These are phyloP conservation scores for Perca flavescens DNA, from an alignment of 2,113 vertebrate genomes.

Conservation along the genomic window DNA sequence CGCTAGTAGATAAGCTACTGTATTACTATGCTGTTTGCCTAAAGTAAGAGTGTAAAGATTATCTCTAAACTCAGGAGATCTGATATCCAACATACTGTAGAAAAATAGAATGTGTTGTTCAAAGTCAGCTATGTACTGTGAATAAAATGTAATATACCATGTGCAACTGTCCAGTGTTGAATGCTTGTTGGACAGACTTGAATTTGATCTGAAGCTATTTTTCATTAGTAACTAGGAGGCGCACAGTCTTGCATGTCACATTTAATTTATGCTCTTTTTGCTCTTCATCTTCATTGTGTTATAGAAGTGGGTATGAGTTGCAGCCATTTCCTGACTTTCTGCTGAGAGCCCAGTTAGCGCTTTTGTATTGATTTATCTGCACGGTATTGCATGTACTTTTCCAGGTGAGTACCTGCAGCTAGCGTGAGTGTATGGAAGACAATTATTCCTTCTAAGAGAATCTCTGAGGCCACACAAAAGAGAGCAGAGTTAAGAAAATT, in stretches of 20 bases:
- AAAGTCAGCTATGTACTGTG: neutral
- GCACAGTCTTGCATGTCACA: conserved; percentile 33
- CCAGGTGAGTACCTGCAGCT: conserved; percentile 63
- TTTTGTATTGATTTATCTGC: conserved; percentile 61
- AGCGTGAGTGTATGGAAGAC: conserved; percentile 42
- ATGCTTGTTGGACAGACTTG: conserved; percentile 5
- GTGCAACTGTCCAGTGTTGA: neutral
- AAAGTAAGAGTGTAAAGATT: conserved; percentile 22
- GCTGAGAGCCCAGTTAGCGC: conserved; percentile 71
- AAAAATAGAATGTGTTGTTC: conserved; percentile 1
- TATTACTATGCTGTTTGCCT: conserved; percentile 13
- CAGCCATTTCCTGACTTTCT: conserved; percentile 53
- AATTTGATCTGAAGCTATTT: conserved; percentile 20
- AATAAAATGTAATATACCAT: neutral
- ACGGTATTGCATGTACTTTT: conserved; percentile 58
- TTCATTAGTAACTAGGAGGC: conserved; percentile 35
- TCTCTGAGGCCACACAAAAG: conserved; percentile 66
- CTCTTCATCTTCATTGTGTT: conserved; percentile 36
- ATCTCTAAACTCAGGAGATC: conserved; percentile 1
- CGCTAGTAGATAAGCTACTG: conserved; percentile 30
- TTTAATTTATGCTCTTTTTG: conserved; percentile 45
- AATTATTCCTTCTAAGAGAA: conserved; percentile 68
- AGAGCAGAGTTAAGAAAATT: conserved; percentile 59
- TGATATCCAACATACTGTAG: neutral
- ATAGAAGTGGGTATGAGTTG: conserved; percentile 39